Evolutionary conservation across 2,797 vertebrate species (phyloP), one percentile per base, ranked within the genome.

Genomic region (Bothrops alternatus): DNA sequence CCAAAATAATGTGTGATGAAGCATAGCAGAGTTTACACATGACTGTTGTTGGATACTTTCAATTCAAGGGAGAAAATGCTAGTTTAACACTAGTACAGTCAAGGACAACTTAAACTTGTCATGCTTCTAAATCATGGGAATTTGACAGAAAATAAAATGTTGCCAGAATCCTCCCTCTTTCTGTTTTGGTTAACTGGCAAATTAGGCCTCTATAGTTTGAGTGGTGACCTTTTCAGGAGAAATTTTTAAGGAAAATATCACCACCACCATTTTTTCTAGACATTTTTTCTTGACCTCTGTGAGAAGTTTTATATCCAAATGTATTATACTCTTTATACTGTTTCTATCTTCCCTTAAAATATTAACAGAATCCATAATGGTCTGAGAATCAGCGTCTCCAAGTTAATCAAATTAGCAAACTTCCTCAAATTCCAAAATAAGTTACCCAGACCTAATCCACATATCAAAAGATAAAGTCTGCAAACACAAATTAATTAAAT

Each of bases 171-270:
- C 14, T 37, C 32, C 14, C 69, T 53, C n/a, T 47, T 60, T 50
- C 12, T 86, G 25, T 86, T 37, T 37, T 42, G 32, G 32, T 73
- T 73, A 73, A 42, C 18, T 60, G 53, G 28, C 57, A 89, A 16
- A 47, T 50, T 50, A 82, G 10, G 14, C 42, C 57, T 26, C 58
- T 56, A 55, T n/a, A 89, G n/a, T 63, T 88, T 47, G 26, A 56
- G 26, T 82, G 28, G 87, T 28, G 13, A 61, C 7, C 32, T 90
- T 90, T 58, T 47, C 87, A 26, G 92, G 69, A 86, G 91, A 32
- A 90, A 12, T 7, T 93, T 94, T 60, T 92, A 94, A 89, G 37
- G 73, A 32, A 93, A 94, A 85, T 56, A 32, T 1, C 28, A 86
- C 47, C 25, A 42, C n/a, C 86, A 53, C 6, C 91, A 85, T 47